Conservation (phyloP, 2,888 invertebrate species). For the Poecilobothrus nobilitatus region DNA sequence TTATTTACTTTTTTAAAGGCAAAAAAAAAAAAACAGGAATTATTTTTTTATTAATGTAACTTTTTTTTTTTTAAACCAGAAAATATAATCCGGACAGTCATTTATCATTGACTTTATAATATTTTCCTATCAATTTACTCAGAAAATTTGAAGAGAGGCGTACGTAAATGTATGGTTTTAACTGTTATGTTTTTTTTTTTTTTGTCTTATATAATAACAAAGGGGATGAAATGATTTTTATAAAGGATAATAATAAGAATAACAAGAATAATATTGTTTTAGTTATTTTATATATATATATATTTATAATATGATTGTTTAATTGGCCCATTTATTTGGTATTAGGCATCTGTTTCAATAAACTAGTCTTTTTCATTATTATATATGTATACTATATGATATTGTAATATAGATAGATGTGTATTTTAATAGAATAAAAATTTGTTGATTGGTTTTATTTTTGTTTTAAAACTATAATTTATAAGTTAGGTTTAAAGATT, state of each 20-base stretch:
- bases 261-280: slow-evolving; percentile 2
- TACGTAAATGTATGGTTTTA: too few relatives aligned
- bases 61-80: background rate
- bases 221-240: background rate
- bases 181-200: too few relatives aligned
- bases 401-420: too few relatives aligned
- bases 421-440: too few relatives aligned
- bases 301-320: background rate
- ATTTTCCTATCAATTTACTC: background rate
- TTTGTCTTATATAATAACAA: background rate
- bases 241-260: background rate
- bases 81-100: background rate
- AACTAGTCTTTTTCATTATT: background rate
- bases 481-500: too few relatives aligned
- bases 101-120: background rate
- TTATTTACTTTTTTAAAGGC: background rate
- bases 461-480: too few relatives aligned
- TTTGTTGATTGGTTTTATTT: too few relatives aligned
- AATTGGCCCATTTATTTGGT: slow-evolving; percentile 1
- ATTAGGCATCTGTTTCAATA: slow-evolving; percentile 3
- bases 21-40: too few relatives aligned
- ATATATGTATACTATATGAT: too few relatives aligned
- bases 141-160: too few relatives aligned
- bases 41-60: background rate
- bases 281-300: background rate